Evolutionary conservation across 2,888 invertebrate species (phyloP), one percentile per base, ranked within the genome.

Genomic region (Mamestra brassicae): DNA sequence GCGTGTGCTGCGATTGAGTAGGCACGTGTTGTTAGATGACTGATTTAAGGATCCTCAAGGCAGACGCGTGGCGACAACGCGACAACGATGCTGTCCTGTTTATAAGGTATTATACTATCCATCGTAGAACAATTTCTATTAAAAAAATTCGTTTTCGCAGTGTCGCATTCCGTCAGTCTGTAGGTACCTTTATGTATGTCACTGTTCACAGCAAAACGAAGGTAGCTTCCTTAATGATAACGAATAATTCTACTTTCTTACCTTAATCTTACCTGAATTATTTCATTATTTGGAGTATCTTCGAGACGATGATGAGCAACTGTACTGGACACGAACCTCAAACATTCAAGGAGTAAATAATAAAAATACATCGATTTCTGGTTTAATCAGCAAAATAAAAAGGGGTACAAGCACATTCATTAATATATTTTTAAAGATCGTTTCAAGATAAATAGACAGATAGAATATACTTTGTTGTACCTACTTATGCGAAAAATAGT

Each of bases 121-220:
- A 15, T 13, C 13, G 47, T 45, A 45, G 11, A 13, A 57, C 6
- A 13, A 57, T 6, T 1, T 34, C 13, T 34, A 15, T 11, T 1
- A 34, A 57, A 26, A 26, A 26, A 57, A 34, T 13, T 6, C 4
- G 7, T 8, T 5, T 0, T 50, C 57, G 57, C 15, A 34, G 13
- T 58, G 13, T 58, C 42, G 2, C n/a, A 8, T 38, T 17, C 1
- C 26, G 42, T 3, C 45, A 26, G 45, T 62, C 26, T n/a, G n/a
- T 62, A n/a, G 7, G 26, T 45, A 11, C 15, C 26, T 15, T n/a
- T 5, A 10, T 61, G 38, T 61, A 54, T 63, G 47, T 63, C 47
- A 54, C n/a, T 66, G 50, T 8, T 80, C 54, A 78, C 47, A 78
- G 78, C 81, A 80, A 78, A 67, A 74, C 58, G 62, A 74, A 58